Base-by-base conservation (phyloP, 2,113 vertebrate species). In the Anarrhichthys ocellatus region DNA sequence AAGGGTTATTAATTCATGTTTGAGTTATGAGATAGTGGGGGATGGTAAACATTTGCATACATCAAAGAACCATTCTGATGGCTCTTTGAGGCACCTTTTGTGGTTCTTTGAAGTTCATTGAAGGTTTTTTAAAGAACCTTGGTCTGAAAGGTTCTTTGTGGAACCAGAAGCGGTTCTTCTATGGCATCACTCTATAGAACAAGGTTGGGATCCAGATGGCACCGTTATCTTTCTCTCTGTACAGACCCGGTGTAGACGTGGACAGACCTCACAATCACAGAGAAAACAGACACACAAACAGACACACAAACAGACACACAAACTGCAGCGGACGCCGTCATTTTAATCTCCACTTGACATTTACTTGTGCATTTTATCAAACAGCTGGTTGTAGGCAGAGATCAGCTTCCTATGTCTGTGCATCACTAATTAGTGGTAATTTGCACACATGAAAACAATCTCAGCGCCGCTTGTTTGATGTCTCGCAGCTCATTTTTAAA, bases 331-430 rank as follows among this genome's bases (percentile, higher is more conserved):
- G 34, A 81, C 7, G 9, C 50, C 13, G n/a, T 78, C 50, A 70
- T 73, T 86, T 73, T 34, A 89, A 88, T 89, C 79, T 86, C 75
- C 86, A 87, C 88, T 90, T 89, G 86, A 92, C 86, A 80, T 52
- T 44, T 73, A 66, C 76, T 83, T 34, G 1, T 83, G 73, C 73
- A 63, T 91, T 83, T 80, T 32, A 86, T 84, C 87, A 90, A 81
- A 80, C 90, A 91, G 88, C 91, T 92, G 91, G 82, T 89, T 80
- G 65, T 40, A 84, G 83, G 74, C 78, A 80, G 65, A 91, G 88
- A 91, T 88, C 89, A 83, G 66, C 82, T 80, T 89, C 78, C 85
- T 69, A 29, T 84, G 66, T 42, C 48, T 72, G 72, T 42, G 85
- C 79, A 69, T 87, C 71, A 6, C 65, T 91, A 91, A 90, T 90